A percentile compares a stretch with the other conserved stretches of the same genome.
These are phyloP conservation scores for Parthenolecanium corni DNA, from an alignment of 2,888 invertebrate species.

Conservation along the genomic window DNA sequence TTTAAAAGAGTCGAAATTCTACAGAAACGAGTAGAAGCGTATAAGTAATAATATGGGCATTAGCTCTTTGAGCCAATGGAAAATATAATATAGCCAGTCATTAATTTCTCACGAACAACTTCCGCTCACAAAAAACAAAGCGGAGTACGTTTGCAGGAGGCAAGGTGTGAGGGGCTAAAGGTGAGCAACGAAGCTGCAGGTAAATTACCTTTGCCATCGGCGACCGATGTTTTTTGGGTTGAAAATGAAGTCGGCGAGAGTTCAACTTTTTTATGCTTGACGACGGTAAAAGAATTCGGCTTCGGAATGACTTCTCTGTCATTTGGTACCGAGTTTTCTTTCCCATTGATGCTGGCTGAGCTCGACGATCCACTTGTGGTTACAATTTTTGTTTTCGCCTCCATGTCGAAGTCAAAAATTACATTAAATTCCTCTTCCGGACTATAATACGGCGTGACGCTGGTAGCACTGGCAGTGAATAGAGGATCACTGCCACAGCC, in stretches of 20 bases:
- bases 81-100: neutral
- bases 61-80: too few relatives aligned
- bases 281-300: slow-evolving; percentile 43
- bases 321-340: neutral
- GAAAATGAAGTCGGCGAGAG: slow-evolving; percentile 42
- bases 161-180: neutral
- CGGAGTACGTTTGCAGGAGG: neutral
- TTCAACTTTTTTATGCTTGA: slow-evolving; percentile 51
- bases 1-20: too few relatives aligned
- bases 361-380: neutral
- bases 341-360: neutral
- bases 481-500: slow-evolving; percentile 8
- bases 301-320: slow-evolving; percentile 6
- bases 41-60: too few relatives aligned
- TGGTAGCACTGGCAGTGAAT: neutral
- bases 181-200: neutral
- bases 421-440: slow-evolving; percentile 18
- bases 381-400: slow-evolving; percentile 5
- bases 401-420: slow-evolving; percentile 16
- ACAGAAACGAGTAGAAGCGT: too few relatives aligned
- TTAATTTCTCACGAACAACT: too few relatives aligned
- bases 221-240: slow-evolving; percentile 1
- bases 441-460: slow-evolving; percentile 18
- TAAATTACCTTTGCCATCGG: slow-evolving; percentile 25
- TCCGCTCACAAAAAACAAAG: too few relatives aligned